phyloP scores from a whole-genome alignment of 1,140 invertebrate genomes.

The Conus ventricosus region DNA sequence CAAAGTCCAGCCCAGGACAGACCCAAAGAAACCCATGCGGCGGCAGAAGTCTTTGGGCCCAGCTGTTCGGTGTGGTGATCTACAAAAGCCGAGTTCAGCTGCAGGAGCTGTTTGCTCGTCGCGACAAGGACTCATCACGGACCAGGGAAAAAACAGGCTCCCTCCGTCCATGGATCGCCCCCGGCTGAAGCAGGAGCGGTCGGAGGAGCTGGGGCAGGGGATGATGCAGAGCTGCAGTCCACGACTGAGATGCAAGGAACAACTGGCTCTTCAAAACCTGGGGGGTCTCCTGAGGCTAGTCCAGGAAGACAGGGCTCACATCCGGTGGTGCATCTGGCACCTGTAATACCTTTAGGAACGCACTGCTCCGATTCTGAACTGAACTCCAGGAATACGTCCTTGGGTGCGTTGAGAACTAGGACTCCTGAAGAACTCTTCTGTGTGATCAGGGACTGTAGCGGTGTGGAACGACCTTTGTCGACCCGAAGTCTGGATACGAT shows the following conservation, averaged over 20 bases:
- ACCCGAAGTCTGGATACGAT: slow-evolving; percentile 3
- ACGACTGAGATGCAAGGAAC: neutral
- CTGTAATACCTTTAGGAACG: neutral
- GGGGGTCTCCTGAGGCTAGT: neutral
- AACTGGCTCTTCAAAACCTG: neutral
- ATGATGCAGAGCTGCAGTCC: neutral
- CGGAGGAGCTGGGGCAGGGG: neutral
- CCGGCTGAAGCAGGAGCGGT: neutral
- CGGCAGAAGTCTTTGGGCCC: slow-evolving; percentile 40
- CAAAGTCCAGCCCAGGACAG: neutral
- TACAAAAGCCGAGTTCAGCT: slow-evolving; percentile 40
- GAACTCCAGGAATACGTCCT: neutral
- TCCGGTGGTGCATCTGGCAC: neutral
- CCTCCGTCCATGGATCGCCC: neutral
- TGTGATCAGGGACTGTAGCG: neutral
- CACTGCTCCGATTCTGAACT: neutral
- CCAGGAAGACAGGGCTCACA: neutral
- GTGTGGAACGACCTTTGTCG: neutral
- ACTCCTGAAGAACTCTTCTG: slow-evolving; percentile 14
- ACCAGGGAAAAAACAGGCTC: neutral
- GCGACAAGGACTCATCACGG: slow-evolving; percentile 19
- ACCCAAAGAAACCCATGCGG: slow-evolving; percentile 4
- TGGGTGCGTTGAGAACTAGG: no score
- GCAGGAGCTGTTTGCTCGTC: slow-evolving; percentile 34
- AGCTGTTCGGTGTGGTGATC: slow-evolving; percentile 40